Evolutionary conservation across 2,888 invertebrate species (phyloP), one percentile per base, ranked within the genome.

Genomic region (Xanthia togata): DNA sequence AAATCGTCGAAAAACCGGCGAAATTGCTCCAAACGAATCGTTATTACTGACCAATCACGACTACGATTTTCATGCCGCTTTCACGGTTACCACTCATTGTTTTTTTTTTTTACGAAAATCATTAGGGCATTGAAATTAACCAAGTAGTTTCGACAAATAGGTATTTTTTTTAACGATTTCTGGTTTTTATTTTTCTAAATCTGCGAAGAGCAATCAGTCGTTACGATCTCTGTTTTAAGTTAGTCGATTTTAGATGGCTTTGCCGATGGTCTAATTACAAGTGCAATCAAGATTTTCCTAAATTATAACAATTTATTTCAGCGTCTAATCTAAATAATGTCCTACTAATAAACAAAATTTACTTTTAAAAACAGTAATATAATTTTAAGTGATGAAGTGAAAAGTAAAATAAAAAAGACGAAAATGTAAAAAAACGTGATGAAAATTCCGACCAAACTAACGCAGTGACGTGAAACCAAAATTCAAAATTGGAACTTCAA

Each of bases 1-100:
- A 95, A 96, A 96, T 96, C 94, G 92, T 91, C 93, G 93, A 95
- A 95, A 95, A 95, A 93, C 95, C 94, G 88, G 93, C 94, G 92
- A 95, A 95, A 95, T 95, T 94, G 91, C 91, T 92, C 93, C 91
- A 93, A 94, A 93, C 92, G 93, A 94, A 93, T 93, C 93, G 92
- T 86, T 91, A 91, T 91, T 93, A 89, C 88, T 91, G 88, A 92
- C 92, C 93, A 93, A 94, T 94, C 91, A 92, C 85, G 89, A 88
- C 83, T 86, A 86, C 87, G 91, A 95, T 94, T 94, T 93, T 90
- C 82, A 94, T 92, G 93, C 92, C 90, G 89, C 93, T 94, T 95
- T 95, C 95, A 95, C 94, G 94, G 93, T 94, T 84, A 86, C 87
- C 82, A 89, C 79, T 90, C 76, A 87, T 81, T 92, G 93, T 94